Conservation (phyloP, 2,797 vertebrate species). For the Poeciliopsis infans region DNA sequence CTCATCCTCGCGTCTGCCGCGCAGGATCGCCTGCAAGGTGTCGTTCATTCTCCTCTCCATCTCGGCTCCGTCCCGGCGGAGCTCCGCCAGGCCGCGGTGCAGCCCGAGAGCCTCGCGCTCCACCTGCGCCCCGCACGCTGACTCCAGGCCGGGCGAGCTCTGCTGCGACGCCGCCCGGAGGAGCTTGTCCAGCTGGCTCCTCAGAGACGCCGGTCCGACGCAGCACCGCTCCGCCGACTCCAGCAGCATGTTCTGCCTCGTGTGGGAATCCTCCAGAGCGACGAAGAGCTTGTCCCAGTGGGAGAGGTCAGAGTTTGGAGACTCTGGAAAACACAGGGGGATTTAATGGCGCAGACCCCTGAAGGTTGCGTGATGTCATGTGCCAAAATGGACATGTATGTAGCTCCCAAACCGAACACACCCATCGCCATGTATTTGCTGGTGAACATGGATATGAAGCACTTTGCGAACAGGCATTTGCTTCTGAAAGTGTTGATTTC, state of each 20-base stretch:
- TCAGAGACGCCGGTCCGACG: slow-evolving; percentile 40
- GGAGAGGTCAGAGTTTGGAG: slow-evolving; percentile 50
- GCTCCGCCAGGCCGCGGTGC: slow-evolving; percentile 46
- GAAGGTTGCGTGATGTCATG: background rate
- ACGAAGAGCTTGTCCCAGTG: slow-evolving; percentile 78
- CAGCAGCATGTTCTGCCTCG: slow-evolving; percentile 77
- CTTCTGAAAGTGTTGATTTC: background rate
- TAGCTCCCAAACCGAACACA: background rate
- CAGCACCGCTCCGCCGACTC: slow-evolving; percentile 60
- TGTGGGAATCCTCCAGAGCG: slow-evolving; percentile 75
- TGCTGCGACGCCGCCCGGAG: slow-evolving; percentile 45
- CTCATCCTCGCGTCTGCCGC: slow-evolving; percentile 21
- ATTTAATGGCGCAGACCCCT: slow-evolving; percentile 7
- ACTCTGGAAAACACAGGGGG: slow-evolving; percentile 21
- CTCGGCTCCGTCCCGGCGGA: slow-evolving; percentile 45
- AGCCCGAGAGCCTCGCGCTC: slow-evolving; percentile 46
- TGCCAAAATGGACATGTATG: background rate
- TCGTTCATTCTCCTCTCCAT: slow-evolving; percentile 60
- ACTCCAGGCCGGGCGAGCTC: slow-evolving; percentile 42
- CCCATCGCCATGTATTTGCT: background rate
- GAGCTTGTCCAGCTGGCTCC: slow-evolving; percentile 55
- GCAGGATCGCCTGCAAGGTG: slow-evolving; percentile 60
- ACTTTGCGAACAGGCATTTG: background rate
- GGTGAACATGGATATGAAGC: background rate
- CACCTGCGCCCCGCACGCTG: slow-evolving; percentile 43